Percentiles rank a stretch among this genome's conserved stretches.
These are phyloP conservation scores for Harpalus rubripes DNA, from an alignment of 2,888 invertebrate genomes.

Conservation along the genomic window DNA sequence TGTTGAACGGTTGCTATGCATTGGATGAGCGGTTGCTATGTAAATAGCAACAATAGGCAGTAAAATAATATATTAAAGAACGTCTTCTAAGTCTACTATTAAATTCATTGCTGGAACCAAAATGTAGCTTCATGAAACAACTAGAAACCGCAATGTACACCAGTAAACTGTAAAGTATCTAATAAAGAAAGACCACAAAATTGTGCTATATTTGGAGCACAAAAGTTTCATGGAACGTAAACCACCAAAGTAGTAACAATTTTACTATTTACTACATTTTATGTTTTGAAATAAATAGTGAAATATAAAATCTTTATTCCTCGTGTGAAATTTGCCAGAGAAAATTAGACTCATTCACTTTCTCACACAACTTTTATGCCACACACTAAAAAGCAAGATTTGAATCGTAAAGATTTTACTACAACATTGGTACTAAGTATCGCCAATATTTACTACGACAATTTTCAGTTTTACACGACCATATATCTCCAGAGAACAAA, in stretches of 20 bases:
- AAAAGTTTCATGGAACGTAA: neutral
- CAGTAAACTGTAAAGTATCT: neutral
- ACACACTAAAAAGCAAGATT: constrained; percentile 34
- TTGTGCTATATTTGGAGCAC: neutral
- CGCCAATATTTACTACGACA: constrained; percentile 57
- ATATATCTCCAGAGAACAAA: constrained; percentile 57
- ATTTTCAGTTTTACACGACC: constrained; percentile 57
- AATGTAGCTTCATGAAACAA: neutral
- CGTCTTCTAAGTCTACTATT: neutral
- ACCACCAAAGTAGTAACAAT: neutral
- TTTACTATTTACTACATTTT: neutral
- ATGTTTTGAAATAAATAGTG: neutral
- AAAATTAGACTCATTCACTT: constrained; percentile 1
- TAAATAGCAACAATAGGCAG: no score
- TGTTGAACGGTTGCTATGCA: no score
- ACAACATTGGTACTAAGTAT: constrained; percentile 58
- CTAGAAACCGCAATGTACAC: neutral
- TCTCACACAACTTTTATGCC: constrained; percentile 10
- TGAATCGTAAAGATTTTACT: constrained; percentile 52
- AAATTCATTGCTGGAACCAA: neutral
- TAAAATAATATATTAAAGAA: no score
- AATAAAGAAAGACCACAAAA: neutral
- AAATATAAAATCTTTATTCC: neutral
- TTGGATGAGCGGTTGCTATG: no score
- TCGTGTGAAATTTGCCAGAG: neutral